Base-by-base conservation (phyloP, 2,113 vertebrate species). In the Dromiciops gliroides region DNA sequence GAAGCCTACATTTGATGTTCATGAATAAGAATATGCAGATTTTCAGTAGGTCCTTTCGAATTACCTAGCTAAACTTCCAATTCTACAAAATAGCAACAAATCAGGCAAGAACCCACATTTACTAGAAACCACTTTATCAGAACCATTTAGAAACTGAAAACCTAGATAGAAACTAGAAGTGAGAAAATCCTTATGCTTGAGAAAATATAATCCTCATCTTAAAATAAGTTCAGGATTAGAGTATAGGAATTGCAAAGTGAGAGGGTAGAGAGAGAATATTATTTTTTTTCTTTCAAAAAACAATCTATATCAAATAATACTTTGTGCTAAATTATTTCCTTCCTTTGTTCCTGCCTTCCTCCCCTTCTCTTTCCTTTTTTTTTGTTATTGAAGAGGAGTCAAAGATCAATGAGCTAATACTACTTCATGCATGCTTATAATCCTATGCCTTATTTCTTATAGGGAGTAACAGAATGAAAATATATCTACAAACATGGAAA, bases 121-220 rank as follows among this genome's bases (percentile, higher is more conserved):
- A 51, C 11, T 44, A 44, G 4, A 51, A 94, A 50, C 47, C 2
- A 67, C 44, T 23, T 67, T 91, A 91, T 88, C 48, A 95, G 16
- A 94, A 8, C 6, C 19, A 44, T 95, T 94, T 89, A 94, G 92
- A 95, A 93, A 56, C 28, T 31, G 49, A 93, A 92, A 47, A 89
- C 2, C 31, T 23, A 94, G 12, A 50, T 14, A 92, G 83, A 95
- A 91, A 19, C 89, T 60, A 89, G 25, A 90, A 92, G 51, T 50
- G 92, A 75, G 60, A 50, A 92, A 93, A 50, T 56, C 60, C 14
- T 67, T 19, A 22, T 83, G 67, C 7, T 44, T 44, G 19, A 83
- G n/a, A 83, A 83, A 44, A 75, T n/a, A 75, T 37, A 75, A 44
- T 75, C 37, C 56, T 60, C 3, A 4, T n/a, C n/a, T 83, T 83